These are phyloP conservation scores for Thalassoma bifasciatum DNA, from an alignment of 2,113 vertebrate genomes.

Conservation along the genomic window DNA sequence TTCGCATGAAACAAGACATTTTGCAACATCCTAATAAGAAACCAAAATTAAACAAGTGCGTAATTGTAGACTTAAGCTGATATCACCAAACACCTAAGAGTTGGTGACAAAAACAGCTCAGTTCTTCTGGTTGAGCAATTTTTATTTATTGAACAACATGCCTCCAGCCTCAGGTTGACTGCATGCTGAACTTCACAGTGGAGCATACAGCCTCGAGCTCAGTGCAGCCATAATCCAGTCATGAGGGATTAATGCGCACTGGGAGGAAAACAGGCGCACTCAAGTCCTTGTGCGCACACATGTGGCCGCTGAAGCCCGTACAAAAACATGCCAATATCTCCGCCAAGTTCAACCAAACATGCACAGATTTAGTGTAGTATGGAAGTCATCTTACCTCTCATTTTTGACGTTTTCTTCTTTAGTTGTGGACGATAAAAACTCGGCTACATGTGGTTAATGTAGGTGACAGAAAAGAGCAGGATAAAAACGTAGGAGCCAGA, in stretches of 20 bases:
- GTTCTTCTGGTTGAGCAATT: not conserved
- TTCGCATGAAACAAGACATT: constrained; percentile 8
- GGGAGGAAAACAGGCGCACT: constrained; percentile 67
- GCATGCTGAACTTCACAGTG: constrained; percentile 22
- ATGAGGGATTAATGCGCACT: constrained; percentile 74
- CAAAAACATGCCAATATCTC: not conserved
- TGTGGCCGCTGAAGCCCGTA: constrained; percentile 41
- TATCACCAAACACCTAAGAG: not conserved
- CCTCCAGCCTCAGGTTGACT: not conserved
- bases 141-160: not conserved
- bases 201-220: constrained; percentile 32
- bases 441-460: constrained; percentile 71
- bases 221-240: constrained; percentile 68
- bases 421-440: constrained; percentile 29
- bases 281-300: constrained; percentile 53
- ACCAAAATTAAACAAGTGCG: not conserved
- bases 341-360: constrained; percentile 13
- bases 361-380: not conserved
- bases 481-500: constrained; percentile 22
- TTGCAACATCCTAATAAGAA: not conserved
- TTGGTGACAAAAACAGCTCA: no score
- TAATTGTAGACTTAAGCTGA: not conserved
- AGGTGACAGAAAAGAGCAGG: constrained; percentile 27
- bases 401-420: constrained; percentile 60
- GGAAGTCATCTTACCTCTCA: constrained; percentile 80